phyloP scores from a whole-genome alignment of 2,797 vertebrate genomes.

The Alcedo quadribrachys region DNA sequence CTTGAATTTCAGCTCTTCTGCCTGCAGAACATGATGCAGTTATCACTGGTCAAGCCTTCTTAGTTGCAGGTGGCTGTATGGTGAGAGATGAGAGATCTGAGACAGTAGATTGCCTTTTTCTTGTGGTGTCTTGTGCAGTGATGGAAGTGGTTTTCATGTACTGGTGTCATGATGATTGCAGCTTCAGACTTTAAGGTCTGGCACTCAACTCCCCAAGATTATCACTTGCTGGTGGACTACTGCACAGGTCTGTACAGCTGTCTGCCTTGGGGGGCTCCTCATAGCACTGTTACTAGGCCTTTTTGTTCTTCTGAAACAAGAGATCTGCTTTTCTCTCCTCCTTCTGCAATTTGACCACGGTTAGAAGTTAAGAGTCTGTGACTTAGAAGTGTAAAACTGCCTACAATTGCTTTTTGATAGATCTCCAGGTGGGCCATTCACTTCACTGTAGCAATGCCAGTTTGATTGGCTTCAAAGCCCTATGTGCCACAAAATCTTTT shows the following conservation, averaged over 20 bases:
- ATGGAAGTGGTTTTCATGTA: not conserved
- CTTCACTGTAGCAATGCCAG: not conserved
- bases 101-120: not conserved
- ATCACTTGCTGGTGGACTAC: not conserved
- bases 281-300: not conserved
- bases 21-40: not conserved
- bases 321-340: not conserved
- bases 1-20: not conserved
- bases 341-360: not conserved
- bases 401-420: not conserved
- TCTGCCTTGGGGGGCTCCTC: not conserved
- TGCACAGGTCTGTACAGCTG: not conserved
- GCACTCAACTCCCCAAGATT: not conserved
- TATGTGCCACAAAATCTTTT: not conserved
- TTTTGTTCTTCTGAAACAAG: not conserved
- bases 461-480: not conserved
- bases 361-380: constrained; percentile 7
- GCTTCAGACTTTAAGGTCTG: not conserved
- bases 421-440: not conserved
- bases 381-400: not conserved
- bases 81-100: not conserved
- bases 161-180: not conserved
- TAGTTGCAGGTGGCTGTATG: not conserved
- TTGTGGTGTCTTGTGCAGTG: not conserved
- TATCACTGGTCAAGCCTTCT: not conserved